A percentile compares a stretch with the other conserved stretches of the same genome.
Evolutionary conservation across 2,888 invertebrate species (phyloP).

Genomic region (Rotaria magnacalcarata): DNA sequence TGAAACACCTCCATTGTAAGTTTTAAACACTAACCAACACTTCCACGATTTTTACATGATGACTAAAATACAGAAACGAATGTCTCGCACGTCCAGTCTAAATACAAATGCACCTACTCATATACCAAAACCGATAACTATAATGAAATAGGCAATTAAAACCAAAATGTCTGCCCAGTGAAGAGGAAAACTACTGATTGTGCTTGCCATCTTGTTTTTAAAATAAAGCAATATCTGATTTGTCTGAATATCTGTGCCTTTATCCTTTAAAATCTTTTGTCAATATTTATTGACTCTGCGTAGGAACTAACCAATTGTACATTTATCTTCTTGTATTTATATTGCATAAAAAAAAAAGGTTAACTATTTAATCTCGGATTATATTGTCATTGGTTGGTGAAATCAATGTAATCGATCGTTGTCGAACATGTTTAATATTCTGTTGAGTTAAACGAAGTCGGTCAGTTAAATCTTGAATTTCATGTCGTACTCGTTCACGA

Average conservation of each 20-base stretch:
- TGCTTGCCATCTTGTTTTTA: neutral
- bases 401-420: neutral
- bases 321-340: no score
- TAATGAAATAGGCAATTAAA: neutral
- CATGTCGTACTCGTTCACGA: slow-evolving; percentile 65
- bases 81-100: no score
- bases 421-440: slow-evolving; percentile 63
- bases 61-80: slow-evolving; percentile 49
- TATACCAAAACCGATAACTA: slow-evolving; percentile 1
- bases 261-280: no score
- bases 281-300: no score
- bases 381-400: neutral
- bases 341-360: neutral
- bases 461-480: slow-evolving; percentile 57
- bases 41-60: slow-evolving; percentile 56
- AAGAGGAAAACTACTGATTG: neutral
- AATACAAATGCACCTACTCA: neutral
- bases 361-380: neutral
- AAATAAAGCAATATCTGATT: neutral
- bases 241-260: neutral
- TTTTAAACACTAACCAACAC: slow-evolving; percentile 48
- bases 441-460: slow-evolving; percentile 56
- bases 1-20: no score
- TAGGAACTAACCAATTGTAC: neutral
- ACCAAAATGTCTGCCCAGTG: neutral